Evolutionary conservation across 2,888 invertebrate species (phyloP), one percentile per base, ranked within the genome.

Genomic region (Julus scandinavius): DNA sequence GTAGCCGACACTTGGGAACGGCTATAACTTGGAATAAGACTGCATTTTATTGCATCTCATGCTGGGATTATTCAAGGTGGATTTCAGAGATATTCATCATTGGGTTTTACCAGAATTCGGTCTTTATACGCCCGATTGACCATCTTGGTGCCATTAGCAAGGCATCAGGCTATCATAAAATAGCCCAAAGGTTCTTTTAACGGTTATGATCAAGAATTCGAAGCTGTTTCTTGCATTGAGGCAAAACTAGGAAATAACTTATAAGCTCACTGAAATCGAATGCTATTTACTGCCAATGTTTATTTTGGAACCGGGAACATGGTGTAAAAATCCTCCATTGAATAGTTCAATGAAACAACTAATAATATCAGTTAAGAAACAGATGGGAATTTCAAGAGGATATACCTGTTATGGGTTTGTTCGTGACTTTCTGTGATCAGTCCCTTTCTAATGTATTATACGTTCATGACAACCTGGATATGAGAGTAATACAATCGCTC

Each of bases 31-130:
- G 80, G 80, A 29, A 80, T 13, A 80, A 80, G 29, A 80, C 38
- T 80, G 80, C 80, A 29, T 80, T 80, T 80, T 80, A 80, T 80
- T 80, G 80, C 80, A 15, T 80, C 80, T 40, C 80, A 80, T 40
- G 80, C 80, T 80, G 80, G 38, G 80, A 80, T 80, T 80, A 80
- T 80, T 80, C 80, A 80, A 80, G 38, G 80, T 80, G 80, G 80
- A 80, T 80, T 40, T 80, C 80, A 38, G 80, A 80, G 29, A 29
- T 80, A 80, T 80, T 80, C 38, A 80, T 80, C 80, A 80, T 80
- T 40, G 80, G 80, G 38, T 80, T 38, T 11, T 80, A 38, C 38
- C 80, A 80, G 80, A 80, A 80, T 80, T 80, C 80, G 80, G 38
- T 38, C 15, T 80, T 80, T 80, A 11, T 72, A 29, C 29, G 72